These are phyloP conservation scores for Spilosoma lubricipeda DNA, from an alignment of 2,888 invertebrate species.

Conservation along the genomic window DNA sequence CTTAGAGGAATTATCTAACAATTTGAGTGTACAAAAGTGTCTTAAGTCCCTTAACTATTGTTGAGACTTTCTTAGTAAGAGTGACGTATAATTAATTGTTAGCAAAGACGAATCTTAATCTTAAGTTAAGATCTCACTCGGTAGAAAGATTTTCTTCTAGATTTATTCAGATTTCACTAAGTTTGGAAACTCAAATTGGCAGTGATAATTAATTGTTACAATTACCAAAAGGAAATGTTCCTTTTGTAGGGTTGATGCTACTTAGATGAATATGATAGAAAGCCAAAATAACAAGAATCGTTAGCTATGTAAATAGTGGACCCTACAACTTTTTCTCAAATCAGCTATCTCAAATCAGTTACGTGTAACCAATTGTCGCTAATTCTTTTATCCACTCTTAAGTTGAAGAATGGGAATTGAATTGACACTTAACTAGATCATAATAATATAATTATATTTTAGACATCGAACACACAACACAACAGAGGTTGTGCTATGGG, in stretches of 20 bases:
- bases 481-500: no score
- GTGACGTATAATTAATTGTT: slow-evolving; percentile 14
- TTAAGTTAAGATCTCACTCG: neutral
- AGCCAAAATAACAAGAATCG: neutral
- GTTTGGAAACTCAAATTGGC: slow-evolving; percentile 1
- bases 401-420: neutral
- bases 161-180: slow-evolving; percentile 13
- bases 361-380: neutral
- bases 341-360: no score
- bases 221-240: neutral
- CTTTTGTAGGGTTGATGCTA: neutral
- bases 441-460: neutral
- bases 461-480: no score
- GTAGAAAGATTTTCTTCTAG: neutral
- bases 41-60: neutral
- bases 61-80: slow-evolving; percentile 6
- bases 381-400: neutral
- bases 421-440: neutral
- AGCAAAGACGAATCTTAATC: slow-evolving; percentile 8
- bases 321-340: neutral
- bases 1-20: slow-evolving; percentile 4
- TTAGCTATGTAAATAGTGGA: neutral
- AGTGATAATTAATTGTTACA: neutral
- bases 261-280: neutral
- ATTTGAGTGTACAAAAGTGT: neutral